Evolutionary conservation across 2,113 vertebrate genomes (phyloP).

Genomic region (Rhynchopsitta pachyrhyncha): DNA sequence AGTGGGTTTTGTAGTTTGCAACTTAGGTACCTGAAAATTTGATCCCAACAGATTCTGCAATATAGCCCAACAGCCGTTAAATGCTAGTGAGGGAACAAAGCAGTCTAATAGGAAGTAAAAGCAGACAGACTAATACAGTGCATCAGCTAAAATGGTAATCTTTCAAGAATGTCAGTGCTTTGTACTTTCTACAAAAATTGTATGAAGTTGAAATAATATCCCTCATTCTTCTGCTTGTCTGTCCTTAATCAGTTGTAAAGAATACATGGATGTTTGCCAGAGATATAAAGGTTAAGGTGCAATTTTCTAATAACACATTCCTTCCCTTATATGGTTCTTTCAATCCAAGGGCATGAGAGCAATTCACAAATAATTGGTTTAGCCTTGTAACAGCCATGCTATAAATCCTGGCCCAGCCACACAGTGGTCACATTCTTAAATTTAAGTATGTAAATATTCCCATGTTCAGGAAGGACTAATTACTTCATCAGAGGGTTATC

Average conservation of each 20-base stretch:
- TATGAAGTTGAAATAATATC: conserved; percentile 45
- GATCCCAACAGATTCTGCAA: not conserved
- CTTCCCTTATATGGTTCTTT: conserved; percentile 49
- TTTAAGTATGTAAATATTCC: conserved; percentile 37
- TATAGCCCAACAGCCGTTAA: not conserved
- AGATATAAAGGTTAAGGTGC: conserved; percentile 58
- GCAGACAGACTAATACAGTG: not conserved
- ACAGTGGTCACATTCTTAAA: not conserved
- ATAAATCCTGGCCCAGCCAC: not conserved
- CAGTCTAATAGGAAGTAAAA: not conserved
- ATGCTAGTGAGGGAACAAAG: not conserved
- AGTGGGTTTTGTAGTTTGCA: not conserved
- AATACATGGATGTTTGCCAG: conserved; percentile 51
- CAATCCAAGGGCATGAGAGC: conserved; percentile 40
- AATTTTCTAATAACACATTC: conserved; percentile 57
- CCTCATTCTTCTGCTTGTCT: conserved; percentile 27
- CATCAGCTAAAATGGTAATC: conserved; percentile 19
- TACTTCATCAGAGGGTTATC: not conserved
- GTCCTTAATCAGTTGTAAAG: conserved; percentile 52
- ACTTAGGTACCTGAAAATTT: not conserved
- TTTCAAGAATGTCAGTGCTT: conserved; percentile 13
- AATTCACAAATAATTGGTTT: conserved; percentile 64
- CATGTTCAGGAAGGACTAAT: not conserved
- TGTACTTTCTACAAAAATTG: conserved; percentile 13
- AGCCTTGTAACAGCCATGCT: conserved; percentile 19